A percentile compares a stretch with the other conserved stretches of the same genome.
phyloP scores from a whole-genome alignment of 2,113 vertebrate genomes.

The Rana temporaria region DNA sequence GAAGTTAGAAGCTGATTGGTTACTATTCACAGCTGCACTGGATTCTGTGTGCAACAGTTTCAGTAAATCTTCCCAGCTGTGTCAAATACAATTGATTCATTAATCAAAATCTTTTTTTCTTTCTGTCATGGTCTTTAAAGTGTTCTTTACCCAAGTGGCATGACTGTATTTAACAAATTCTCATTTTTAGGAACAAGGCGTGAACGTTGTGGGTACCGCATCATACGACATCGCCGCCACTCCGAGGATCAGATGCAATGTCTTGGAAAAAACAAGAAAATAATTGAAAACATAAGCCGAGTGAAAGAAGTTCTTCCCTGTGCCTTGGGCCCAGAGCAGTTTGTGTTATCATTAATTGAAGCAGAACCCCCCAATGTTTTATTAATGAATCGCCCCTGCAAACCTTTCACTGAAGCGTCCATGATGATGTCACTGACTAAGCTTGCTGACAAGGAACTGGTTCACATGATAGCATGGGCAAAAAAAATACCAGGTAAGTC shows the following conservation, averaged over 20 bases:
- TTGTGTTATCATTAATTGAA: constrained; percentile 87
- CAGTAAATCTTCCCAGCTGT: too few relatives aligned
- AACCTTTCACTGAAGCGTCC: constrained; percentile 91
- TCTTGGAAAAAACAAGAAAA: constrained; percentile 65
- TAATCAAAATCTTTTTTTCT: too few relatives aligned
- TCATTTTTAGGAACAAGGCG: constrained; percentile 81
- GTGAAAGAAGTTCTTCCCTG: constrained; percentile 65
- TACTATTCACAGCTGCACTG: too few relatives aligned
- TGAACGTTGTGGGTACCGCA: constrained; percentile 86
- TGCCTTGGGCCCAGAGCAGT: constrained; percentile 83
- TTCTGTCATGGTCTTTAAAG: not conserved
- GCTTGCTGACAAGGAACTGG: constrained; percentile 93
- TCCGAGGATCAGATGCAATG: constrained; percentile 67
- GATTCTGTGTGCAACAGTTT: too few relatives aligned
- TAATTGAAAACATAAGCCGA: constrained; percentile 2
- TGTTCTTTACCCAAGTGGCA: not conserved
- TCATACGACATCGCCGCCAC: constrained; percentile 77
- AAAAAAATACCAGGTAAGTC: constrained; percentile 93
- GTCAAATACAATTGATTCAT: too few relatives aligned
- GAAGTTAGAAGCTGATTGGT: too few relatives aligned
- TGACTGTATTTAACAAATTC: not conserved
- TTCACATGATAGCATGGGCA: constrained; percentile 97
- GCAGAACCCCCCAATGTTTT: constrained; percentile 91
- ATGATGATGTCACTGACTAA: constrained; percentile 98
- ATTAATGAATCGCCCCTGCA: constrained; percentile 82